Base-by-base conservation (phyloP, 2,797 vertebrate genomes). In the Helicolenus hilgendorfi region DNA sequence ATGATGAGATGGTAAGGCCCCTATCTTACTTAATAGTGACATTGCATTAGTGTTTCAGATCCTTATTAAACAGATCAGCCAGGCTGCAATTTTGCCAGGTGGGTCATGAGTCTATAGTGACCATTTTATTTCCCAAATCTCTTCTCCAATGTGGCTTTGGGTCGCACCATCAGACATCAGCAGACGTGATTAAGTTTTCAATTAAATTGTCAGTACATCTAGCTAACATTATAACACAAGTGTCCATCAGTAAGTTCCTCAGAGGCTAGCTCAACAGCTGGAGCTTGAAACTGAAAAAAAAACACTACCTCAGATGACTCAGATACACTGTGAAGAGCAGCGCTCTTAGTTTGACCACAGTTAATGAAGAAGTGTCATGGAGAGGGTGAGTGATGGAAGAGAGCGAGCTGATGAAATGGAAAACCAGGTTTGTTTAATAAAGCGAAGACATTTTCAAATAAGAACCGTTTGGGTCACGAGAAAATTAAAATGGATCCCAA, bases 131-230 rank as follows among this genome's bases (percentile, higher is more conserved):
- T 79, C 38, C 31, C 77, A 84, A 22, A 72, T 82, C 72, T 81
- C 72, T 77, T 79, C 26, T 86, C 77, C 72, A 75, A 36, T 81
- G 81, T 69, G 73, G 71, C 71, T 80, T 89, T 63, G 84, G 75
- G 79, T 83, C 45, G 64, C 60, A 70, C 70, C 78, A 77, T 78
- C 75, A 90, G 78, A 83, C 65, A 55, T 60, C 64, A 65, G 58
- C 85, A 87, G 77, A 91, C 45, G 22, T 93, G 91, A 94, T 93
- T 94, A 93, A 83, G 78, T 87, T 95, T 92, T 87, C 74, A 92
- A 84, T 94, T 89, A 86, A 62, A 63, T 33, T 36, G 27, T 86
- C 67, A 85, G 73, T 85, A 84, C 64, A 78, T 78, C 74, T 67
- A 68, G 79, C 33, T 80, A 72, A 81, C 36, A 83, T 60, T 41